phyloP scores from a whole-genome alignment of 2,113 vertebrate species.

The Astatoreochromis straeleni region DNA sequence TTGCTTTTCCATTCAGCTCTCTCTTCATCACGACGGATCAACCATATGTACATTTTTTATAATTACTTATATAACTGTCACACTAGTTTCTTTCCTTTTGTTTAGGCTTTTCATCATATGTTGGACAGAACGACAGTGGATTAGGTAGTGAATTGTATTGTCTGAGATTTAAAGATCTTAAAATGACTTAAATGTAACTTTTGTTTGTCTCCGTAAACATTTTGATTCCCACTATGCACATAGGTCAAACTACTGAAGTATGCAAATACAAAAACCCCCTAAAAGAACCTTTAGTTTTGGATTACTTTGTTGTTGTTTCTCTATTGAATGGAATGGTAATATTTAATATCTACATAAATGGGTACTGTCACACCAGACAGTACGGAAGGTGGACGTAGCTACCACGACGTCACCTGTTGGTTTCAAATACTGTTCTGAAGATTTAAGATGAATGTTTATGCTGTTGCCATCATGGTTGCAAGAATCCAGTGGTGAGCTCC shows the following conservation, averaged over 20 bases:
- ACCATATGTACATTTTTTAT: not conserved
- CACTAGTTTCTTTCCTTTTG: not conserved
- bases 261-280: accelerated
- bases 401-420: not conserved
- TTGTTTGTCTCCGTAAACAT: not conserved
- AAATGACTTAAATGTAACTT: not conserved
- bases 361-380: not conserved
- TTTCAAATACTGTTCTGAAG: not conserved
- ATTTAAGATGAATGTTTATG: not conserved
- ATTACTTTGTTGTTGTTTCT: not conserved
- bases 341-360: not conserved
- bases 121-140: not conserved
- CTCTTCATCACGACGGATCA: not conserved
- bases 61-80: not conserved
- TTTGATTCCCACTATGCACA: not conserved
- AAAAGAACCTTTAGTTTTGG: not conserved
- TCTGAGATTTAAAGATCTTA: not conserved
- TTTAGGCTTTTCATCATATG: not conserved
- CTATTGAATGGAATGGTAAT: not conserved
- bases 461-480: not conserved
- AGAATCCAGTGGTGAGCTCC: not conserved
- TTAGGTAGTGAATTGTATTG: not conserved
- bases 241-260: not conserved
- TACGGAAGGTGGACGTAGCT: not conserved
- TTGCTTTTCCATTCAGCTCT: not conserved